Evolutionary conservation across 2,797 vertebrate genomes (phyloP).

Genomic region (Eptatretus atami): DNA sequence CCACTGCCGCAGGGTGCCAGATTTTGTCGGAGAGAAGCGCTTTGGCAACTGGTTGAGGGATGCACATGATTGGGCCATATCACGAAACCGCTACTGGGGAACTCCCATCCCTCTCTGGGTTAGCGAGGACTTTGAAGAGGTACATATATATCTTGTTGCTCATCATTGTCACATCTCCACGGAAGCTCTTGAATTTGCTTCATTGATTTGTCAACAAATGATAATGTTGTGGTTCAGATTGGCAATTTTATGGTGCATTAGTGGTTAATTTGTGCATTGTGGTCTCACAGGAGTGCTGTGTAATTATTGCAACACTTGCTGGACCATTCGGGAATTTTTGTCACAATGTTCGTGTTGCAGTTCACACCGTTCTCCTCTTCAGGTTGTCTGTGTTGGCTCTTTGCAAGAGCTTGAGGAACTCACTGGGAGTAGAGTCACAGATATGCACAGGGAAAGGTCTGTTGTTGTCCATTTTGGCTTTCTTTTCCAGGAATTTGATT

Average conservation of each 20-base stretch:
- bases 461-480: constrained; percentile 10
- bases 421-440: constrained; percentile 35
- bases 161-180: neutral
- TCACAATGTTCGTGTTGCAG: no score
- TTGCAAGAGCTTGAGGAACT: constrained; percentile 49
- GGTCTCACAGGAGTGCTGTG: no score
- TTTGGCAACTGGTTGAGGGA: constrained; percentile 94
- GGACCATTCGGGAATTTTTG: no score
- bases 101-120: constrained; percentile 86
- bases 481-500: neutral
- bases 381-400: constrained; percentile 78
- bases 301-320: no score
- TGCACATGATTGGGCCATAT: constrained; percentile 69
- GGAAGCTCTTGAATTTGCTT: neutral
- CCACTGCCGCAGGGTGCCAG: constrained; percentile 38
- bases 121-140: constrained; percentile 56
- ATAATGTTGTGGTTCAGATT: neutral
- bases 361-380: no score
- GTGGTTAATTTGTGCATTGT: neutral
- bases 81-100: constrained; percentile 86
- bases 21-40: constrained; percentile 68
- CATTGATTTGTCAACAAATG: neutral
- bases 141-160: constrained; percentile 12
- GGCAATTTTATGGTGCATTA: neutral
- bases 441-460: constrained; percentile 81